A percentile compares a stretch with the other conserved stretches of the same genome.
Evolutionary conservation across 2,797 vertebrate species (phyloP).

Genomic region (Adrianichthys oophorus): DNA sequence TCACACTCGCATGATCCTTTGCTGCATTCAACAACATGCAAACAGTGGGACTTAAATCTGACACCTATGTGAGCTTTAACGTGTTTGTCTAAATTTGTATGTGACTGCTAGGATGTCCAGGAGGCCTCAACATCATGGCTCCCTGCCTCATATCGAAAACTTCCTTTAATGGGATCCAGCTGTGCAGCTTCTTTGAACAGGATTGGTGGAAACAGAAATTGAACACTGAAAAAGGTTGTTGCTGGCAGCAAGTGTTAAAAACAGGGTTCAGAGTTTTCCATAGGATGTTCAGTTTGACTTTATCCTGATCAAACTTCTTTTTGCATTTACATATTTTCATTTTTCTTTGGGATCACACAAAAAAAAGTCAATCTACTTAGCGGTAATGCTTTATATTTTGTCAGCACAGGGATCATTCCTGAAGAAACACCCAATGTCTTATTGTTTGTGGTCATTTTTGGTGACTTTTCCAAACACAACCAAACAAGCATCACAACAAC

Average conservation of each 20-base stretch:
- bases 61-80: neutral
- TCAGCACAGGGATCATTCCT: no score
- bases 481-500: no score
- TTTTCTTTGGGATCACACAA: no score
- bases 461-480: no score
- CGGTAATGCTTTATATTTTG: no score
- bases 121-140: neutral
- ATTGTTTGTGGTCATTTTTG: no score
- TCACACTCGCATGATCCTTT: neutral
- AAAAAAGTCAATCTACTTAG: no score
- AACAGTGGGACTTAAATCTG: neutral
- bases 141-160: neutral
- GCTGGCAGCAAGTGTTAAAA: conserved; percentile 5
- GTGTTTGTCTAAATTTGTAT: neutral
- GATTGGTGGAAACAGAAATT: conserved; percentile 8
- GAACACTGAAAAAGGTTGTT: conserved; percentile 1
- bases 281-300: neutral
- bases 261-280: neutral
- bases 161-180: conserved; percentile 16
- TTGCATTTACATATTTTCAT: no score
- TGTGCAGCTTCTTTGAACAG: conserved; percentile 4
- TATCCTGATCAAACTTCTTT: no score
- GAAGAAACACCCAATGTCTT: no score
- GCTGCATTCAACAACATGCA: neutral
- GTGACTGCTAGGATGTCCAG: neutral